Evolutionary conservation across 2,113 vertebrate genomes (phyloP).

Genomic region (Dendropsophus ebraccatus): DNA sequence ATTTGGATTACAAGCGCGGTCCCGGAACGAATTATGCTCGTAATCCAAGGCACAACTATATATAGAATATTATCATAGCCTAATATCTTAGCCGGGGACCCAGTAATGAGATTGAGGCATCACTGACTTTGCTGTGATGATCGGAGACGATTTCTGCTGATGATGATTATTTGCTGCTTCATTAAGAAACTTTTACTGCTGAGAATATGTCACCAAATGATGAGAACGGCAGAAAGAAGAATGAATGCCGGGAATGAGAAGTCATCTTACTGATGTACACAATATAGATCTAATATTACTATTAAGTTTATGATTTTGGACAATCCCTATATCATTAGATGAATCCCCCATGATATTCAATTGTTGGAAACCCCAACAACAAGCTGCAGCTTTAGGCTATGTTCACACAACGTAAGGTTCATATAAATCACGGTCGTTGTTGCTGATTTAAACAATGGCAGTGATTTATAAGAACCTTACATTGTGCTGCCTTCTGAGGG

Average conservation of each 20-base stretch:
- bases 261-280: neutral
- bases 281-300: too few species aligned
- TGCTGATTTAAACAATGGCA: too few species aligned
- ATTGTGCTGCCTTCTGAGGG: too few species aligned
- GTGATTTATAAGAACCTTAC: too few species aligned
- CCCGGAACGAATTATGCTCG: too few species aligned
- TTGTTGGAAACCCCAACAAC: too few species aligned
- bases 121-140: neutral
- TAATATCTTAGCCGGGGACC: neutral
- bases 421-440: too few species aligned
- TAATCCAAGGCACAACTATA: too few species aligned
- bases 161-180: neutral
- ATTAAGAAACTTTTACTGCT: constrained; percentile 2
- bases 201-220: neutral
- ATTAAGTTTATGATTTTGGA: neutral
- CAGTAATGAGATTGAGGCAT: neutral
- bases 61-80: neutral
- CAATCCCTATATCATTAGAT: neutral
- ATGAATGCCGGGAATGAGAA: neutral
- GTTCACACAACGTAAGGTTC: too few species aligned
- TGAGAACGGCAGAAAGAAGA: neutral
- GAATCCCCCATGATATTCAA: too few species aligned
- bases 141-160: neutral
- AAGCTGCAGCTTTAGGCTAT: too few species aligned
- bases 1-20: too few species aligned